Evolutionary conservation across 2,113 vertebrate species (phyloP).

Genomic region (Acrocephalus arundinaceus): DNA sequence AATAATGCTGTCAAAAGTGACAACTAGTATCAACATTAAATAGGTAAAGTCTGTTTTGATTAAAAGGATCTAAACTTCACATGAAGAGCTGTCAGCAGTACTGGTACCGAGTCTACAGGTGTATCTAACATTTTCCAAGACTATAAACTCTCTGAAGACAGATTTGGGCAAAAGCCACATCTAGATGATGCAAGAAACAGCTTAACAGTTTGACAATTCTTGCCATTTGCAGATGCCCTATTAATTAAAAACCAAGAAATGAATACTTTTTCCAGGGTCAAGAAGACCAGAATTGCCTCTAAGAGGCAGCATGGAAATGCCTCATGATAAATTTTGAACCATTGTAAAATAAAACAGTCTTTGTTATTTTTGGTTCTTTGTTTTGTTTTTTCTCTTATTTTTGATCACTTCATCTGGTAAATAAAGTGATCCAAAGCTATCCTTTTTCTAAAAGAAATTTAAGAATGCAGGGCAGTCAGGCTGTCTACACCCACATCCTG

Average conservation of each 20-base stretch:
- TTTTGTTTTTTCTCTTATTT: neutral
- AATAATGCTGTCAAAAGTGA: neutral
- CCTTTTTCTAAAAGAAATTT: neutral
- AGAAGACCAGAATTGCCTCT: neutral
- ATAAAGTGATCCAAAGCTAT: neutral
- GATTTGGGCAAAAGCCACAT: neutral
- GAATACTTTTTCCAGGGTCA: neutral
- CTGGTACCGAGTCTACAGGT: neutral
- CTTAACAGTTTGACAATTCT: neutral
- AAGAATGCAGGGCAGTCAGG: neutral
- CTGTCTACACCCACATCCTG: neutral
- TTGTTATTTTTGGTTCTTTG: neutral
- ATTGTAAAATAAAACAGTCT: neutral
- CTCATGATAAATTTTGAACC: neutral
- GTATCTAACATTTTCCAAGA: neutral
- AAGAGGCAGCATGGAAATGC: neutral
- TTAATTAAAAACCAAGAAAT: neutral
- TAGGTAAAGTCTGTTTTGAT: neutral
- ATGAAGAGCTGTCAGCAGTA: neutral
- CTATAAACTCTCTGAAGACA: neutral
- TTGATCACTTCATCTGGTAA: neutral
- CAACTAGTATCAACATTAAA: neutral
- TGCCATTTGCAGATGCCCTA: neutral
- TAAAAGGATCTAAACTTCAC: neutral
- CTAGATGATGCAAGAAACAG: neutral